Evolutionary conservation across 2,888 invertebrate species (phyloP), one percentile per base, ranked within the genome.

Genomic region (Harpagoxenus sublaevis): DNA sequence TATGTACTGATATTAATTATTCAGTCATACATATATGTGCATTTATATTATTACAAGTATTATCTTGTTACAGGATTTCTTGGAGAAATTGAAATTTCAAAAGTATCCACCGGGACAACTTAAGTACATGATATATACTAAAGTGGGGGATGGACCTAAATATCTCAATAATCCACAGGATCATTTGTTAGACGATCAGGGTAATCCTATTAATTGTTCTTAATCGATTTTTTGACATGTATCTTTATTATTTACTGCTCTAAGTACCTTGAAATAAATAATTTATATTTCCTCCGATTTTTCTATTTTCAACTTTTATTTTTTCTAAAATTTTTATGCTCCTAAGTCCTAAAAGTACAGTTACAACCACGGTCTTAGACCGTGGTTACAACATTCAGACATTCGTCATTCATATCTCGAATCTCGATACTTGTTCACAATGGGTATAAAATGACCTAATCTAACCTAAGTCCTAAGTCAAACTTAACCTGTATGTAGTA

Each of bases 101-200:
- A 94, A 95, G 70, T 95, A 96, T 89, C 86, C 91, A 63, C 91
- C 93, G 45, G 97, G 97, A 92, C 93, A 96, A 70, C 95, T 99
- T 15, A 98, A 98, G 93, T 98, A 98, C 95, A 96, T 98, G 5
- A 98, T 99, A 90, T 96, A 97, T 92, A 98, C 98, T 0, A 96
- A 97, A 95, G 96, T 98, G 84, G 99, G 99, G 2, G 96, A 97
- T 83, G 98, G 98, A 0, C 98, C 98, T 10, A 95, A 96, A 89
- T 95, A 96, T 91, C 91, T 96, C 23, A 92, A 89, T 12, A 95
- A 95, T 84, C 91, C 94, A 0, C 91, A 93, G 35, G 93, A 95
- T 83, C 96, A 96, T 94, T 95, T 97, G 23, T 90, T 97, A 66
- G 95, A 95, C 87, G 94, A 94, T 86, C 92, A 93, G 85, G 96